Evolutionary conservation across 2,113 vertebrate genomes (phyloP), one percentile per base, ranked within the genome.

Genomic region (Mus pahari): DNA sequence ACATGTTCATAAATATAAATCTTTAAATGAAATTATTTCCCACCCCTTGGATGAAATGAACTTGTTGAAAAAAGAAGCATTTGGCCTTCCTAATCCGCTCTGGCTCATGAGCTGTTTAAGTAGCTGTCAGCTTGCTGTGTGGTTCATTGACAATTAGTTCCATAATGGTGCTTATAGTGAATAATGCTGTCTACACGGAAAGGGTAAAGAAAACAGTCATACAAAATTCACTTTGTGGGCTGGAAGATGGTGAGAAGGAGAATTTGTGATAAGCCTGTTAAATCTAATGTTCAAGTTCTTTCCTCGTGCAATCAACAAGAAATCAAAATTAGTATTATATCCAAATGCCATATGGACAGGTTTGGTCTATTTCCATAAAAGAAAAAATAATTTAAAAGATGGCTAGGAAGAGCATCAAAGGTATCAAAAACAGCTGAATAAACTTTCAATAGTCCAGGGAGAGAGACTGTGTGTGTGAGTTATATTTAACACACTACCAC

Each of bases 341-440:
- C 74, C 89, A 98, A 98, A 95, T 94, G 83, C 90, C 97, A 78
- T 97, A 86, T 97, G 96, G 97, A 97, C 68, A 98, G 94, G 88
- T 98, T 92, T 97, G 94, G 89, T 97, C 97, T 98, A 97, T 98
- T 98, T 98, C 98, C 96, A 97, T 97, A 98, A 97, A 98, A 96
- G 53, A 94, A 98, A 98, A 98, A 98, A 95, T 36, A 36, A 11
- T 13, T 79, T 97, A 98, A 98, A 98, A 99, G 98, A 99, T 98
- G 98, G 98, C 81, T 98, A 97, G 96, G 98, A 97, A 98, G 98
- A n/a, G n/a, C n/a, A n/a, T n/a, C n/a, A n/a, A 97, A 98, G 94
- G 98, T 97, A 98, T 98, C 97, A 98, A 98, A 98, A 98, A 98
- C 98, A 99, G 98, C 98, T 98, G 98, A 98, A 98, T 98, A 98